Evolutionary conservation across 2,888 invertebrate species (phyloP).

Genomic region (Pandemis cinnamomeana): DNA sequence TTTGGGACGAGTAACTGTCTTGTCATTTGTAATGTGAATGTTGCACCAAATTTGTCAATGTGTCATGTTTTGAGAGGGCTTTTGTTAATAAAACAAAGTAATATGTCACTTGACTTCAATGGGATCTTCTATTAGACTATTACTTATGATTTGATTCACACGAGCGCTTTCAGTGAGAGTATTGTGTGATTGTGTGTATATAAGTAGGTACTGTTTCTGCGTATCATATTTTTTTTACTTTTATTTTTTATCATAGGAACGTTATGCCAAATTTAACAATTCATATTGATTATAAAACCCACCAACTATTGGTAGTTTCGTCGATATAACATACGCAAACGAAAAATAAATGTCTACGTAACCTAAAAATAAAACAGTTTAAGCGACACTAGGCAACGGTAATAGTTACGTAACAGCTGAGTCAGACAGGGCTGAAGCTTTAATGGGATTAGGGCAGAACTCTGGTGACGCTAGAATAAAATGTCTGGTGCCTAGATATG

Average conservation of each 20-base stretch:
- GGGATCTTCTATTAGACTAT: conserved; percentile 9
- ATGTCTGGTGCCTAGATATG: background rate
- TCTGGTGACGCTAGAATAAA: background rate
- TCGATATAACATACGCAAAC: too few relatives aligned
- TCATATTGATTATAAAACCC: too few relatives aligned
- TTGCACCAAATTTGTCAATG: conserved; percentile 16
- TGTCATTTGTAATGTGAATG: conserved; percentile 18
- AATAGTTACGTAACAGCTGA: conserved; percentile 20
- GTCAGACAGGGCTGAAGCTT: conserved; percentile 1
- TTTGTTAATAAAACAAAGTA: conserved; percentile 15
- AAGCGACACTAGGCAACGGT: background rate
- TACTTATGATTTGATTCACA: conserved; percentile 18
- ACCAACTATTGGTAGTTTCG: too few relatives aligned
- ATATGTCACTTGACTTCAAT: conserved; percentile 5
- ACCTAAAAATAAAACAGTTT: background rate
- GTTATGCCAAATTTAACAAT: too few relatives aligned
- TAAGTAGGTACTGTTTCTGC: background rate
- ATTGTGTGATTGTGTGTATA: background rate
- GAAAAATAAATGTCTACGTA: background rate
- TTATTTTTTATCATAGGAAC: background rate
- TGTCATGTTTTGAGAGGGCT: conserved; percentile 9
- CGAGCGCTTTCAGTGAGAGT: background rate
- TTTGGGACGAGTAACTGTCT: conserved; percentile 28
- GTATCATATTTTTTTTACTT: background rate
- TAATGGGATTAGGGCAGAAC: conserved; percentile 28